A percentile compares a stretch with the other conserved stretches of the same genome.
These are phyloP conservation scores for Halictus ligatus DNA, from an alignment of 2,888 invertebrate genomes.

Conservation along the genomic window DNA sequence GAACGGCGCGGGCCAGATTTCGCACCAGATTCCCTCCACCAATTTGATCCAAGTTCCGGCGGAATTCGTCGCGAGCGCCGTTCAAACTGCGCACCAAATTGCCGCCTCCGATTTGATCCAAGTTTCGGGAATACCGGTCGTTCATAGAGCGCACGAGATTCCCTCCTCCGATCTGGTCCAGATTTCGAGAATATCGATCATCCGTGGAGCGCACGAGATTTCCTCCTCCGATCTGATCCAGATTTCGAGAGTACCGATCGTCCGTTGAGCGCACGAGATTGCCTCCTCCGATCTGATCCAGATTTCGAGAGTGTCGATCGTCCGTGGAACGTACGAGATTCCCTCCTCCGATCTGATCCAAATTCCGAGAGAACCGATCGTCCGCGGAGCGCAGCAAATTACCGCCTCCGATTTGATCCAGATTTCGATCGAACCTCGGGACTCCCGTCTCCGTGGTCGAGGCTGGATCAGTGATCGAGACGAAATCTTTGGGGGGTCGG, in stretches of 20 bases:
- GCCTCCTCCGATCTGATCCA: conserved; percentile 59
- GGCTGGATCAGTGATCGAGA: not conserved
- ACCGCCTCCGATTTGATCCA: conserved; percentile 59
- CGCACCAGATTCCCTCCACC: conserved; percentile 76
- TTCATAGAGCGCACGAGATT: conserved; percentile 43
- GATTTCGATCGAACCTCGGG: conserved; percentile 37
- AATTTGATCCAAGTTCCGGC: conserved; percentile 64
- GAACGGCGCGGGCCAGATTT: conserved; percentile 9
- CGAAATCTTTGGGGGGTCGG: not conserved
- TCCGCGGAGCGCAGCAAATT: conserved; percentile 47
- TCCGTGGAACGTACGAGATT: conserved; percentile 42
- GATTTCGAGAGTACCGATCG: conserved; percentile 48
- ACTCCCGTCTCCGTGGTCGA: not conserved
- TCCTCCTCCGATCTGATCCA: conserved; percentile 78
- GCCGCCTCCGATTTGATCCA: conserved; percentile 58
- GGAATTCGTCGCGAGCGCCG: too few species aligned
- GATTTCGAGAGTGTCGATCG: conserved; percentile 30
- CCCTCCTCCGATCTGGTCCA: conserved; percentile 58
- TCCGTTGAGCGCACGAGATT: conserved; percentile 45
- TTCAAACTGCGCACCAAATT: conserved; percentile 43
- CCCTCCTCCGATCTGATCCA: conserved; percentile 59
- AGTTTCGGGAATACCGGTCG: conserved; percentile 31
- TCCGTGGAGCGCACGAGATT: conserved; percentile 42
- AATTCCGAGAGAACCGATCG: conserved; percentile 32
- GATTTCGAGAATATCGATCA: conserved; percentile 32